A percentile compares a stretch with the other conserved stretches of the same genome.
Evolutionary conservation across 23 tunicate species (phyloP).

Genomic region (Halocynthia roretzi): DNA sequence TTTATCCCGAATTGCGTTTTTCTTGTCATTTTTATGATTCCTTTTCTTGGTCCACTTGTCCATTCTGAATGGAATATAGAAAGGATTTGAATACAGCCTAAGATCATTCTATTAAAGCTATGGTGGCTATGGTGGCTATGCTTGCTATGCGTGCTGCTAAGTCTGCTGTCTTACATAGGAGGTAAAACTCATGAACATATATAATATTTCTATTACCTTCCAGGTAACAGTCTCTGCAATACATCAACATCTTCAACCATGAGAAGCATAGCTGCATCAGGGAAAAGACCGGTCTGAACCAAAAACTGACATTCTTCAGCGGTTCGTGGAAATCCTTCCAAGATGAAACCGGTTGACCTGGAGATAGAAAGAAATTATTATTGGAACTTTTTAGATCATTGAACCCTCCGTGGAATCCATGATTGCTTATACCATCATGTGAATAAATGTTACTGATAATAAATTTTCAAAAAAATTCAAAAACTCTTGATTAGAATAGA

Average conservation of each 20-base stretch:
- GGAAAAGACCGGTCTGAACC: constrained; percentile 58
- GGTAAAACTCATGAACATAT: not conserved
- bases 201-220: constrained; percentile 15
- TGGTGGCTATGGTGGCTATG: no score
- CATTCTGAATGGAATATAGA: constrained; percentile 20
- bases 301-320: constrained; percentile 89
- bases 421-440: no score
- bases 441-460: no score
- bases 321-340: constrained; percentile 96
- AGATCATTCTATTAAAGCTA: no score
- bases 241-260: constrained; percentile 86
- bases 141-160: no score
- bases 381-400: no score
- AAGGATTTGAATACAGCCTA: no score
- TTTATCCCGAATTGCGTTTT: constrained; percentile 42
- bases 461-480: no score
- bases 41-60: constrained; percentile 68
- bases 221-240: constrained; percentile 60
- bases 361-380: not conserved
- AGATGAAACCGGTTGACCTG: constrained; percentile 83
- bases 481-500: no score
- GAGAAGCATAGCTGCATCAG: constrained; percentile 75
- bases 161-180: not conserved
- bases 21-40: constrained; percentile 50
- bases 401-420: no score